These are phyloP conservation scores for Agrotis puta DNA, from an alignment of 2,888 invertebrate species.

Conservation along the genomic window DNA sequence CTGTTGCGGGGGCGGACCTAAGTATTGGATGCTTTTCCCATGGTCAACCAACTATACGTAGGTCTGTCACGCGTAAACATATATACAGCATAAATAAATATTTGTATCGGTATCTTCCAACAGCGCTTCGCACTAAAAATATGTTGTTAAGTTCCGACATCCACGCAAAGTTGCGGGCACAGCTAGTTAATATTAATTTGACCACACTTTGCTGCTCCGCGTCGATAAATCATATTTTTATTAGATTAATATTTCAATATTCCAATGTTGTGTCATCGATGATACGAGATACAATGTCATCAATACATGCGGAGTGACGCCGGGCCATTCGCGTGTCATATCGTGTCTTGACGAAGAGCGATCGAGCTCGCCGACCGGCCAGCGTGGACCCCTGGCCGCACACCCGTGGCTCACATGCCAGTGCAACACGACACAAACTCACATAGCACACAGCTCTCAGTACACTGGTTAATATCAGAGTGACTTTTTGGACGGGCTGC, in stretches of 20 bases:
- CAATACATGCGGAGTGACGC: slow-evolving; percentile 50
- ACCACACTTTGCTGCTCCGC: slow-evolving; percentile 35
- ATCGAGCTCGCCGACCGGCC: slow-evolving; percentile 34
- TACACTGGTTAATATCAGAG: slow-evolving; percentile 34
- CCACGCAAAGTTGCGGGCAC: too few relatives aligned
- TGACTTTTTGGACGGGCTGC: slow-evolving; percentile 47
- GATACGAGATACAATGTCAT: slow-evolving; percentile 55
- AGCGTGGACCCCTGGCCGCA: slow-evolving; percentile 8
- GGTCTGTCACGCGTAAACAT: too few relatives aligned
- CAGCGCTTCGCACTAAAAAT: too few relatives aligned
- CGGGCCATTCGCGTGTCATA: slow-evolving; percentile 52
- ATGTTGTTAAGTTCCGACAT: too few relatives aligned
- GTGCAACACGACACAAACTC: not conserved
- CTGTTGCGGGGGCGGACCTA: too few relatives aligned
- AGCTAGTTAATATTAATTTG: too few relatives aligned
- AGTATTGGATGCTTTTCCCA: too few relatives aligned
- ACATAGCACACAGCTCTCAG: slow-evolving; percentile 20
- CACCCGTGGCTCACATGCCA: not conserved
- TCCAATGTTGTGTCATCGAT: slow-evolving; percentile 39
- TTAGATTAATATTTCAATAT: slow-evolving; percentile 58
- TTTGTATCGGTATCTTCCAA: too few relatives aligned
- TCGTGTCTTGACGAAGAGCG: slow-evolving; percentile 55
- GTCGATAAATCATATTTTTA: slow-evolving; percentile 62
- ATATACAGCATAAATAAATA: too few relatives aligned
- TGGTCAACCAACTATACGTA: too few relatives aligned